Evolutionary conservation across 2,888 invertebrate genomes (phyloP).

Genomic region (Ophioninae sp.): DNA sequence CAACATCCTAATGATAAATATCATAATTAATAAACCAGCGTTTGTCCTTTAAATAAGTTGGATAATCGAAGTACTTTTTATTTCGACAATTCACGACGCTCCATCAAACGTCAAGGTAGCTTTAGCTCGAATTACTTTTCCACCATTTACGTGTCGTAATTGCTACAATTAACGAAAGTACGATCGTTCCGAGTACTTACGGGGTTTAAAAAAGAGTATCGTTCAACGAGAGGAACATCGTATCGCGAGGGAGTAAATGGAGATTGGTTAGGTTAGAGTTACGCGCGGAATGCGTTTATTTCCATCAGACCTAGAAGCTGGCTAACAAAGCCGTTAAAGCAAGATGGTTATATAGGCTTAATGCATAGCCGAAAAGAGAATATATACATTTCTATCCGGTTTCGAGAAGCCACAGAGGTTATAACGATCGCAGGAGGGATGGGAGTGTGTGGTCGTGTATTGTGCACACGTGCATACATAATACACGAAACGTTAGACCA

Average conservation of each 20-base stretch:
- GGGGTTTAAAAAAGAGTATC: neutral
- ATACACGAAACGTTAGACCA: slow-evolving; percentile 48
- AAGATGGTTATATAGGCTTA: slow-evolving; percentile 12
- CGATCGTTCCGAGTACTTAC: too few species aligned
- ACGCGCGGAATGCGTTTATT: slow-evolving; percentile 5
- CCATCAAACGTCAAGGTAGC: too few species aligned
- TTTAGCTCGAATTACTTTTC: too few species aligned
- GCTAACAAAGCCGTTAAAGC: slow-evolving; percentile 37
- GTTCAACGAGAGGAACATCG: neutral
- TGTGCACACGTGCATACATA: slow-evolving; percentile 50
- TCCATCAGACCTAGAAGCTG: slow-evolving; percentile 5
- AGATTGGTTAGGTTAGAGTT: neutral
- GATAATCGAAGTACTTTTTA: too few species aligned
- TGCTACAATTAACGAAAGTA: too few species aligned
- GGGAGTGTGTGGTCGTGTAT: slow-evolving; percentile 31
- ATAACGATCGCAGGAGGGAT: slow-evolving; percentile 38
- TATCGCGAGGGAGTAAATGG: neutral
- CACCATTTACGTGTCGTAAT: too few species aligned
- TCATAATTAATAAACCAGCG: too few species aligned
- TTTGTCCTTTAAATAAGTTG: too few species aligned
- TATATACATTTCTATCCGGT: slow-evolving; percentile 46
- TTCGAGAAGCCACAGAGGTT: slow-evolving; percentile 39
- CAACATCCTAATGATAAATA: too few species aligned
- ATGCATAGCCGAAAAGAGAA: neutral
- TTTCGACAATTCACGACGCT: too few species aligned